Evolutionary conservation across 35 echinoderm and acorn worm species (phyloP), one percentile per base, ranked within the genome.

Genomic region (Heliocidaris tuberculata): DNA sequence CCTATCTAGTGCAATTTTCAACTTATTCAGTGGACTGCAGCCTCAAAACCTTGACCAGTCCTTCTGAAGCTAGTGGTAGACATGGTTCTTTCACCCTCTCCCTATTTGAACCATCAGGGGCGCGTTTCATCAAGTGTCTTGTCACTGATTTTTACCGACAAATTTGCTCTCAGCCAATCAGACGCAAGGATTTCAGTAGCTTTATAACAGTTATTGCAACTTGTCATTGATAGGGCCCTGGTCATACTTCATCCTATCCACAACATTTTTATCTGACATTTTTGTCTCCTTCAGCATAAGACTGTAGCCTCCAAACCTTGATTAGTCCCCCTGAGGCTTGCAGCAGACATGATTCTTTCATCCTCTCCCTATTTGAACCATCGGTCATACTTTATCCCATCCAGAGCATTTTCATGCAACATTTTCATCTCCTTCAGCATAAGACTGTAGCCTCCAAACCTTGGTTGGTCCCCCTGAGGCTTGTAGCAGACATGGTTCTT

Each of bases 401-500:
- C 35, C 0, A 42, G 35, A 56, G 52, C 85, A 86, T 42, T 48
- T 85, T 85, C 4, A 85, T 85, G 1, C 70, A 15, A 85, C n/a
- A n/a, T n/a, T 9, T 54, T 56, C 93, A 88, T 96, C 88, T 48
- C 86, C 85, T 86, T 91, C 54, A 1, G 88, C 96, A 30, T 85
- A 94, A 12, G 85, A 88, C n/a, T 60, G 88, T 19, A 85, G 54
- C 85, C 19, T 21, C 98, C 98, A 99, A 32, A 97, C 92, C 86
- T 97, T 96, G 31, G 96, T 90, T 29, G 32, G 86, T 21, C 86
- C 35, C 35, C 0, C 92, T 12, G 98, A 96, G 31, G 96, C 98
- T 32, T 95, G 94, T 32, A 99, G 60, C 92, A 99, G 92, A 88
- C 98, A 99, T 16, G 95, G 95, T 35, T 86, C 97, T 96, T 48